Percentiles rank a stretch among this genome's conserved stretches.
Evolutionary conservation across 2,113 vertebrate species (phyloP).

Genomic region (Ramphastos sulfuratus): DNA sequence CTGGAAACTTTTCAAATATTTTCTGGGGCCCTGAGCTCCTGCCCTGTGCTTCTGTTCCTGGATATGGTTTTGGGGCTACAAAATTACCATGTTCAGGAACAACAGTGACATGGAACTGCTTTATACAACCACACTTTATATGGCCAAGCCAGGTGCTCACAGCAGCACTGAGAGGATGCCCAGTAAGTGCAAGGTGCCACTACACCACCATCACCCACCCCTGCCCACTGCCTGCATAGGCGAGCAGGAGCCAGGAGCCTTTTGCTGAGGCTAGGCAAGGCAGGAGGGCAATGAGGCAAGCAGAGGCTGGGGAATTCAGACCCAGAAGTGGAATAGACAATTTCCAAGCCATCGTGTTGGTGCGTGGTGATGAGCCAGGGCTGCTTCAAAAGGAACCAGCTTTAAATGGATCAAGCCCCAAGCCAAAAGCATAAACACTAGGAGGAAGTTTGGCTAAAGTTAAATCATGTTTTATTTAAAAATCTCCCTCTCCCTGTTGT

Average conservation of each 20-base stretch:
- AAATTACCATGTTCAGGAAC: accelerated
- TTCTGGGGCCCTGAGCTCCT: not conserved
- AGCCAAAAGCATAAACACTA: slow-evolving; percentile 75
- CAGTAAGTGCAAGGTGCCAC: not conserved
- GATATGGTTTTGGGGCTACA: accelerated
- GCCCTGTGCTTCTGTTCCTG: accelerated
- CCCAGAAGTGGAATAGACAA: slow-evolving; percentile 7
- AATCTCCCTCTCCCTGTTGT: slow-evolving; percentile 64
- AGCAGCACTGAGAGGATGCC: accelerated
- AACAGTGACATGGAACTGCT: not conserved
- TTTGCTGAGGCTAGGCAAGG: accelerated
- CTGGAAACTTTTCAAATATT: not conserved
- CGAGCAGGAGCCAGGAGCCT: not conserved
- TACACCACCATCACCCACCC: accelerated
- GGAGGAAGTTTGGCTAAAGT: slow-evolving; percentile 78
- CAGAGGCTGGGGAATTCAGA: not conserved
- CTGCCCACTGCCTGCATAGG: accelerated
- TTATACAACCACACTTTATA: accelerated
- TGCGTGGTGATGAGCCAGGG: slow-evolving; percentile 37
- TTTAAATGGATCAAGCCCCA: slow-evolving; percentile 63
- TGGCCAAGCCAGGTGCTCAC: accelerated
- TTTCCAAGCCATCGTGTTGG: not conserved
- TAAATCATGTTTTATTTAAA: slow-evolving; percentile 79
- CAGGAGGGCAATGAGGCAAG: not conserved
- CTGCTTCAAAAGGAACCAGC: slow-evolving; percentile 70